phyloP scores from a whole-genome alignment of 1,140 invertebrate species.

The Drosophila punjabiensis region DNA sequence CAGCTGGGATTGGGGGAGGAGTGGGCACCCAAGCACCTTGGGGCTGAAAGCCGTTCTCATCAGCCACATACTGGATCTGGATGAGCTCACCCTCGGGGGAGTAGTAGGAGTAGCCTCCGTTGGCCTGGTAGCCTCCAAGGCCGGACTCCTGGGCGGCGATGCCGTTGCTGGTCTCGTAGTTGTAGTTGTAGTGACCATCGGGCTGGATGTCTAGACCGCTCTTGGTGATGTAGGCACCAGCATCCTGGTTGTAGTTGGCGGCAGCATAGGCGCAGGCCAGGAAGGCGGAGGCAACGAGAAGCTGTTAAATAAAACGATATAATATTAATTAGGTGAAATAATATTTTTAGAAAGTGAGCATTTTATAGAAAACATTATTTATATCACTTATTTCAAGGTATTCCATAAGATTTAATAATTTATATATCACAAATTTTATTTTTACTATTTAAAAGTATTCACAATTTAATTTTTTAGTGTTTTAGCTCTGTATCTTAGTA shows the following conservation, averaged over 20 bases:
- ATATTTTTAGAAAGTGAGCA: too few species aligned
- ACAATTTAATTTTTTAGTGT: neutral
- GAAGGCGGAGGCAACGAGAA: conserved; percentile 66
- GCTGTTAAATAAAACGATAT: conserved; percentile 7
- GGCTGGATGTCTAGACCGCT: conserved; percentile 86
- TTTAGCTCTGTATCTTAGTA: neutral
- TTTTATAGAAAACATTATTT: too few species aligned
- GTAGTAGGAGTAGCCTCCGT: conserved; percentile 55
- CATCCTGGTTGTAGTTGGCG: conserved; percentile 34
- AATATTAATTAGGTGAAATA: neutral
- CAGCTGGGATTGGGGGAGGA: conserved; percentile 91
- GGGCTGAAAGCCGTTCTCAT: conserved; percentile 92
- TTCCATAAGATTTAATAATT: too few species aligned
- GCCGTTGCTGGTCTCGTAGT: conserved; percentile 88
- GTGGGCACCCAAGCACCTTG: conserved; percentile 91
- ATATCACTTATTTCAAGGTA: neutral
- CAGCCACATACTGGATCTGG: conserved; percentile 89
- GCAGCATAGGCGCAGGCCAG: conserved; percentile 63
- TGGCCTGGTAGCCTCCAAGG: conserved; percentile 44
- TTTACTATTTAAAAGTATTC: too few species aligned
- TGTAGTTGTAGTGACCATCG: conserved; percentile 85
- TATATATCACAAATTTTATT: too few species aligned
- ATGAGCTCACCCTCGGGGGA: conserved; percentile 85
- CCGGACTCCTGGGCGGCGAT: conserved; percentile 87
- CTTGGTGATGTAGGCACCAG: conserved; percentile 38